These are phyloP conservation scores for Pagrus major DNA, from an alignment of 2,113 vertebrate species.

Conservation along the genomic window DNA sequence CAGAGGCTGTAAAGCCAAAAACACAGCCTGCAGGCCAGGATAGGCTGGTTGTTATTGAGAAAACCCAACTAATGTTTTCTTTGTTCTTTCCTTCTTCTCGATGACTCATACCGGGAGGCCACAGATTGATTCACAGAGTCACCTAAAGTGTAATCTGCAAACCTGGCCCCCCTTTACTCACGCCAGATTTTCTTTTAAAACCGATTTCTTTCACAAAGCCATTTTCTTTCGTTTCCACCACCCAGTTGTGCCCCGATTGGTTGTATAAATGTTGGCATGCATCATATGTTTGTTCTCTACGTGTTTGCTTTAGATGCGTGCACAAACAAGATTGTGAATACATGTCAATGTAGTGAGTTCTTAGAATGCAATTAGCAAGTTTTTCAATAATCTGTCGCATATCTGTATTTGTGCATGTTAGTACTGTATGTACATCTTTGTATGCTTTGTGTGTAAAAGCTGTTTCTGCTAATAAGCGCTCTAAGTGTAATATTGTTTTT, in stretches of 20 bases:
- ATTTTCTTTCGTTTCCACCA: neutral
- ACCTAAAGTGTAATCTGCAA: neutral
- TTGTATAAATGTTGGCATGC: slow-evolving; percentile 43
- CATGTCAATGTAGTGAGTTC: slow-evolving; percentile 39
- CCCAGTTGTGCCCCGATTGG: neutral
- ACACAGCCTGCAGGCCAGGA: neutral
- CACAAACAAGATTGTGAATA: slow-evolving; percentile 51
- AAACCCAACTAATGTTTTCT: neutral
- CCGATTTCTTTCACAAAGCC: slow-evolving; percentile 13
- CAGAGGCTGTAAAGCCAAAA: neutral
- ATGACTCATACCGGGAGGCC: neutral
- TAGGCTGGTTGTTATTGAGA: neutral
- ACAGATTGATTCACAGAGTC: neutral
- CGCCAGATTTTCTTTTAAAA: slow-evolving; percentile 7
- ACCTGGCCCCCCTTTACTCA: neutral
- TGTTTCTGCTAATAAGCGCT: slow-evolving; percentile 40
- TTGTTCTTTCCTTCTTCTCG: neutral
- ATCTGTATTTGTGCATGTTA: slow-evolving; percentile 43
- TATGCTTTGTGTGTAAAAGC: slow-evolving; percentile 27
- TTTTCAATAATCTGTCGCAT: slow-evolving; percentile 36
- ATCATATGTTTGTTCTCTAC: slow-evolving; percentile 23
- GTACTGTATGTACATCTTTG: slow-evolving; percentile 29
- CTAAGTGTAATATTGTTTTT: slow-evolving; percentile 43
- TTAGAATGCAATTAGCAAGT: slow-evolving; percentile 23
- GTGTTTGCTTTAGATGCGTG: slow-evolving; percentile 25